Evolutionary conservation across 1,140 invertebrate genomes (phyloP), one percentile per base, ranked within the genome.

Genomic region (Agrypnia vestita): DNA sequence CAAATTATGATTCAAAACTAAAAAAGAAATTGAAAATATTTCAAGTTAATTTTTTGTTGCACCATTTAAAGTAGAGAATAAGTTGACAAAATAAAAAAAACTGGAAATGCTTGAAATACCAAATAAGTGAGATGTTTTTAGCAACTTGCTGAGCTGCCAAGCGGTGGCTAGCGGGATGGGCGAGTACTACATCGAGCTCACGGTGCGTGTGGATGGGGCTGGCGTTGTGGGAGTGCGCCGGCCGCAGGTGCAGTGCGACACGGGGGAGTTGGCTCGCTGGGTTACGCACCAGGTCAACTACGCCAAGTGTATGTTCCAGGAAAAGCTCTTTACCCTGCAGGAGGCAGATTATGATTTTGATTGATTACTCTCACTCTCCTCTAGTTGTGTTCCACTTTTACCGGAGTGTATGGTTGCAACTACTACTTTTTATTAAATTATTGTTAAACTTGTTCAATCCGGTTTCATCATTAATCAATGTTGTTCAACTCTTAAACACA

Each of bases 221-320:
- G 81, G 85, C 17, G 85, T 89, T 25, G 86, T 83, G 46, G 81
- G 92, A 59, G 86, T 93, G 74, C 93, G 92, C 84, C 90, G 94
- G 80, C 96, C 96, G 10, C 92, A 95, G 86, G 94, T 98, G 35
- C 91, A 95, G 78, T 97, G 96, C 89, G 95, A 97, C 85, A 94
- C 91, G 78, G 92, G 92, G 76, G 92, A 93, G 80, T 91, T 96
- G 72, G 95, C 96, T n/a, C 91, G 92, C 84, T 93, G 93, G 90
- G 95, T 97, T 84, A 90, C 92, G 81, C 86, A 89, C 80, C 89
- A 90, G 86, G 91, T 92, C 82, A 96, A 96, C 84, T 96, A 96
- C 88, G 96, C 96, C 51, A 96, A 96, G 86, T 94, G 93, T 84
- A 92, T 97, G 84, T 95, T 94, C 86, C 93, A 96, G 86, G 96